Percentiles rank a stretch among this genome's conserved stretches.
Evolutionary conservation across 2,113 vertebrate genomes (phyloP).

Genomic region (Spermophilus dauricus): DNA sequence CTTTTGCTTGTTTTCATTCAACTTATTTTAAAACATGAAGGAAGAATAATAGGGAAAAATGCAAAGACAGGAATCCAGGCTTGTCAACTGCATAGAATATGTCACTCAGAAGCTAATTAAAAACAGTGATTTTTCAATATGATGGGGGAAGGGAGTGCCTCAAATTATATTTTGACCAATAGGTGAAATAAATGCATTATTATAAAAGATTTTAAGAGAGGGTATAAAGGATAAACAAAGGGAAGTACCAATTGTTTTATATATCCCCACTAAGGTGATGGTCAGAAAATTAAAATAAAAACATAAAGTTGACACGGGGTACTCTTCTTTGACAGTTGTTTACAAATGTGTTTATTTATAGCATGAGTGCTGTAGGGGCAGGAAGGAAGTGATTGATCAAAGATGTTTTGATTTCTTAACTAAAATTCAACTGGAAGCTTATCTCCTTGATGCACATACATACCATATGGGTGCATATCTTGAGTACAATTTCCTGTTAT

Average conservation of each 20-base stretch:
- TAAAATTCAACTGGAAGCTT: constrained; percentile 49
- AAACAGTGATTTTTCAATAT: not conserved
- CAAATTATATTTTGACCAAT: constrained; percentile 8
- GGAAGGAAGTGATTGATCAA: constrained; percentile 69
- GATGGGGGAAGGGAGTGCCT: not conserved
- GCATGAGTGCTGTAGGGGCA: not conserved
- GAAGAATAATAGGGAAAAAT: constrained; percentile 45
- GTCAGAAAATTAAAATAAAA: constrained; percentile 11
- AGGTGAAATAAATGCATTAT: not conserved
- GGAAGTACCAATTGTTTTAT: not conserved
- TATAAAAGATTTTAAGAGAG: constrained; percentile 28
- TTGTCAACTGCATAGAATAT: not conserved
- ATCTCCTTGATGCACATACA: constrained; percentile 33
- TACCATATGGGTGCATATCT: not conserved
- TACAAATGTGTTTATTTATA: constrained; percentile 72
- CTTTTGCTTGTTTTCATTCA: constrained; percentile 52
- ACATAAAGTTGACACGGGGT: not conserved
- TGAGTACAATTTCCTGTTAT: constrained; percentile 57
- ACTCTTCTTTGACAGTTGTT: not conserved
- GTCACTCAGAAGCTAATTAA: not conserved
- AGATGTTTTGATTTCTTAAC: constrained; percentile 68
- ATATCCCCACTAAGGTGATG: not conserved
- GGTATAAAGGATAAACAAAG: not conserved
- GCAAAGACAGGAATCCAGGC: not conserved
- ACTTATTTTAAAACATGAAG: constrained; percentile 27